phyloP scores from a whole-genome alignment of 2,113 vertebrate species.

The Microcebus lehilahytsara region DNA sequence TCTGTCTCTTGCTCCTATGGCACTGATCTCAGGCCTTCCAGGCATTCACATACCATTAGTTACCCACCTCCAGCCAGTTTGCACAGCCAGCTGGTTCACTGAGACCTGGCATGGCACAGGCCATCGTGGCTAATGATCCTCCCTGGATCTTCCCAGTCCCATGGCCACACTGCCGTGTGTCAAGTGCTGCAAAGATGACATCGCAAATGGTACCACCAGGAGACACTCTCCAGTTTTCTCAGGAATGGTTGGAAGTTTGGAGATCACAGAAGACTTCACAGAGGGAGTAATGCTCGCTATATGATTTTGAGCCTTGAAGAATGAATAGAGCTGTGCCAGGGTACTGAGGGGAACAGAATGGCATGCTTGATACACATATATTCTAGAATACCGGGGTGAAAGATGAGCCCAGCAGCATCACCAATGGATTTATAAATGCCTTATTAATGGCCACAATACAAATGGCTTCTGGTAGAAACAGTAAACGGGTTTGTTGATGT shows the following conservation, averaged over 20 bases:
- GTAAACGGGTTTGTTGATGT: background rate
- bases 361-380: background rate
- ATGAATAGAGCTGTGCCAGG: background rate
- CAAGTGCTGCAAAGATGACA: background rate
- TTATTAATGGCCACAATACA: background rate
- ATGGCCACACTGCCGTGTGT: background rate
- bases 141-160: background rate
- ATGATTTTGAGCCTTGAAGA: background rate
- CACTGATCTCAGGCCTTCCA: background rate
- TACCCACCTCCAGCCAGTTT: background rate
- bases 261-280: background rate
- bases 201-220: background rate
- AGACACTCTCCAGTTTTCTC: background rate
- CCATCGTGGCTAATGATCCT: accelerated
- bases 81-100: background rate
- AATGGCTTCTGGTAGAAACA: background rate
- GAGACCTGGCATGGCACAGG: background rate
- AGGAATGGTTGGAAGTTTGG: background rate
- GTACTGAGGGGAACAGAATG: background rate
- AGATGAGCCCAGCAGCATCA: background rate
- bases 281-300: background rate
- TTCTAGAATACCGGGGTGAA: background rate
- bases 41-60: background rate
- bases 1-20: background rate
- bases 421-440: background rate